Evolutionary conservation across 2,113 vertebrate genomes (phyloP).

Genomic region (Platysternon megacephalum): DNA sequence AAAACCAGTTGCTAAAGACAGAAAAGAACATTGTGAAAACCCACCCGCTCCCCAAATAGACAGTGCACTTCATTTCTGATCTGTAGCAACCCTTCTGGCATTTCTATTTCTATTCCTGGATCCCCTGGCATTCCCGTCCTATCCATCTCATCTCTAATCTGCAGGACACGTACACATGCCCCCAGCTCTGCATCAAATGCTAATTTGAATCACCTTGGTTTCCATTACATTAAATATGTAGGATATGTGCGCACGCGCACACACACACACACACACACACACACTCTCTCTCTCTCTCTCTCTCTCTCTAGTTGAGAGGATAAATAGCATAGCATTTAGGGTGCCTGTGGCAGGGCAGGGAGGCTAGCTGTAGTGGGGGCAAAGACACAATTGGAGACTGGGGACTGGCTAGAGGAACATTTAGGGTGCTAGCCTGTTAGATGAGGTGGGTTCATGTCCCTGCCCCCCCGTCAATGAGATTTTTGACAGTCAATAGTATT

Average conservation of each 20-base stretch:
- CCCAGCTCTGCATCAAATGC: neutral
- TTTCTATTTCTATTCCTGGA: no score
- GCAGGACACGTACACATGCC: no score
- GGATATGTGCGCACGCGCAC: accelerated
- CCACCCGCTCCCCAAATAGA: neutral
- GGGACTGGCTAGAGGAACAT: no score
- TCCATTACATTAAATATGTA: neutral
- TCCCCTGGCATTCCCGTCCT: neutral
- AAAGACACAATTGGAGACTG: no score
- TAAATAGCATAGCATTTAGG: neutral
- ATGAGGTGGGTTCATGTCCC: neutral
- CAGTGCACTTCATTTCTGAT: neutral
- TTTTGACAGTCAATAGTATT: no score
- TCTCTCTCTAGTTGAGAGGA: neutral
- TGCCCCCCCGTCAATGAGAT: neutral
- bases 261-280: neutral
- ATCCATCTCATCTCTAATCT: neutral
- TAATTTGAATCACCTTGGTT: neutral
- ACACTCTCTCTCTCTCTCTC: no score
- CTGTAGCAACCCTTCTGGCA: neutral
- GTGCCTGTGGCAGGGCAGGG: no score
- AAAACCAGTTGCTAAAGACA: neutral
- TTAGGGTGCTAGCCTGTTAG: neutral
- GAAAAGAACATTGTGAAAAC: neutral
- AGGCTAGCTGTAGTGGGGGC: no score